Evolutionary conservation across 2,113 vertebrate genomes (phyloP), one percentile per base, ranked within the genome.

Genomic region (Notarius quadriscutis): DNA sequence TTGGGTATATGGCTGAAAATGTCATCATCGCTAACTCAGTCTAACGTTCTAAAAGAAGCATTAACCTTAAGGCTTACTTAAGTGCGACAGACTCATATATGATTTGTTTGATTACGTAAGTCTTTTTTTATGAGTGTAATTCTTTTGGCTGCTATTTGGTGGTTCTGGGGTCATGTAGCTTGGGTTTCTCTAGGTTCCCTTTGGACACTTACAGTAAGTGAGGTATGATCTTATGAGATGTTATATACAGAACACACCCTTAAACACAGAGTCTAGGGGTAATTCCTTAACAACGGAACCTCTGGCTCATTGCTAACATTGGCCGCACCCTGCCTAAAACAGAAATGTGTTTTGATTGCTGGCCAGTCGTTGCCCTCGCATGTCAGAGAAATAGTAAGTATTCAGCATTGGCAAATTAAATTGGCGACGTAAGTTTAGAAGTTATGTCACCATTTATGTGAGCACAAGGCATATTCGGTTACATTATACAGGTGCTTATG

Each of bases 231-330:
- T 84, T 79, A 89, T 85, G 88, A 87, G 80, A 57, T 60, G 81
- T 89, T 86, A 25, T 85, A 77, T 86, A 81, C 65, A 87, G 62
- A 77, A 82, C 71, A 81, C 84, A 84, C 88, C 82, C 84, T 63
- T 41, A 83, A 75, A 77, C 86, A 63, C 83, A 80, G 22, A 83
- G 65, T 86, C 83, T 87, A 81, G 82, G 63, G 83, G 85, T 84
- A 86, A 81, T 83, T 86, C 55, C 81, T 87, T 91, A 89, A 84
- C 81, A 82, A 85, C 74, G 86, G 89, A 91, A 88, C 65, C 86
- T 71, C 82, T 88, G 87, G 77, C 58, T 87, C 84, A 90, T 87
- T 87, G 67, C 84, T 80, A 84, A 79, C 84, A 81, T 85, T 69
- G 75, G 83, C 87, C 80, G 86, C 87, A 87, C 89, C 84, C 87